A percentile compares a stretch with the other conserved stretches of the same genome.
Conservation (phyloP, 2,113 vertebrate genomes). For the Spheniscus mendiculus region DNA sequence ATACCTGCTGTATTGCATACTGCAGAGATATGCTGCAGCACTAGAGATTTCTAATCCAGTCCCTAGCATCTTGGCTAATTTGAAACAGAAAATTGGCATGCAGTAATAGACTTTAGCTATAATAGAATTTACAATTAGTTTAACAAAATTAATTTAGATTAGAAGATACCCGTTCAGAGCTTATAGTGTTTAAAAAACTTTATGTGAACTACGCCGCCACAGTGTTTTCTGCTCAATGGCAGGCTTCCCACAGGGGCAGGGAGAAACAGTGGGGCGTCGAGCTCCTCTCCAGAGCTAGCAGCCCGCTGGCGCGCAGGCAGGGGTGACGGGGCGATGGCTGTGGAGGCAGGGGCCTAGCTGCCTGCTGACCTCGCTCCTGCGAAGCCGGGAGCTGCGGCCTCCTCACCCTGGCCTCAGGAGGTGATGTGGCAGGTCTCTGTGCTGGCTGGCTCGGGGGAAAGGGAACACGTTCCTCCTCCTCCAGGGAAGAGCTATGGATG, state of each 20-base stretch:
- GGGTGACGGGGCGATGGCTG: rapidly evolving
- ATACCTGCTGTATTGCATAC: neutral
- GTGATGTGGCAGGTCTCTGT: rapidly evolving
- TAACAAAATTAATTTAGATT: neutral
- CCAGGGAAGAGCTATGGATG: neutral
- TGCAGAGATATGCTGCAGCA: neutral
- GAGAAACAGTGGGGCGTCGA: rapidly evolving
- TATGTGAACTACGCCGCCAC: rapidly evolving
- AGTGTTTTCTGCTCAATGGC: neutral
- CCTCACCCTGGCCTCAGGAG: neutral
- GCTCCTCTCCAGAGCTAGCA: neutral
- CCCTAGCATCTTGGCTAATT: neutral
- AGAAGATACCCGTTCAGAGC: neutral
- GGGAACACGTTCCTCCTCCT: neutral
- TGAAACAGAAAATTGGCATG: neutral
- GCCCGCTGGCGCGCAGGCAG: rapidly evolving
- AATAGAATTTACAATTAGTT: neutral
- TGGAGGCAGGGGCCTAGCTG: neutral
- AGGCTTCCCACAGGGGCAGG: neutral
- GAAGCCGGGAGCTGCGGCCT: rapidly evolving
- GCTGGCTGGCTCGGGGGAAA: rapidly evolving
- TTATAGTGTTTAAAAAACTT: neutral
- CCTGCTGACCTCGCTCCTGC: rapidly evolving
- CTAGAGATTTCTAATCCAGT: neutral
- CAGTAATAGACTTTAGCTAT: neutral